phyloP scores from a whole-genome alignment of 2,113 vertebrate species.

The Eidolon helvum region DNA sequence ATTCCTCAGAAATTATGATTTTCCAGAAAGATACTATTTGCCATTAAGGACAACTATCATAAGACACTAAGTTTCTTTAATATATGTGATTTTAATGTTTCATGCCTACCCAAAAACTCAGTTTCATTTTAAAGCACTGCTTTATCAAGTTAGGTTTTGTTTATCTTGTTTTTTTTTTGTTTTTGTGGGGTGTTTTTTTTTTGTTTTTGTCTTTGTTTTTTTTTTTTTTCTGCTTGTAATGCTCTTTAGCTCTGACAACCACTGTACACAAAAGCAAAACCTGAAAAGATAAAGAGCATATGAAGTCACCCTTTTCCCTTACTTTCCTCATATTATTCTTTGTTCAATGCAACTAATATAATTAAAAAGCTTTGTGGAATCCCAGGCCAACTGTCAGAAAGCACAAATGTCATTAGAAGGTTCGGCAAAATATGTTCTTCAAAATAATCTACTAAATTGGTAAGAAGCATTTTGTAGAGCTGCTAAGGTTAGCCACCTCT shows the following conservation, averaged over 20 bases:
- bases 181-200: too few relatives aligned
- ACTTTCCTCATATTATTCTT: conserved; percentile 7
- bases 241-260: conserved; percentile 44
- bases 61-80: conserved; percentile 63
- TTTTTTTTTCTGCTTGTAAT: conserved; percentile 12
- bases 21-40: conserved; percentile 58
- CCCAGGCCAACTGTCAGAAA: conserved; percentile 1
- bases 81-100: conserved; percentile 58
- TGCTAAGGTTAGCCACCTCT: background rate
- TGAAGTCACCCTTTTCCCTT: background rate
- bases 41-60: conserved; percentile 9
- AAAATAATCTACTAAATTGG: background rate
- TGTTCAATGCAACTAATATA: conserved; percentile 16
- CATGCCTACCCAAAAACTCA: conserved; percentile 37
- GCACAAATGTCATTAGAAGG: background rate
- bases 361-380: background rate
- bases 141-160: conserved; percentile 64
- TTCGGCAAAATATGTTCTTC: background rate
- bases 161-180: conserved; percentile 28
- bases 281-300: conserved; percentile 28
- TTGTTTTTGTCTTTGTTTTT: too few relatives aligned
- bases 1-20: conserved; percentile 56
- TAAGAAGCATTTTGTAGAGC: background rate
- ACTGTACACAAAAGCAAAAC: background rate
- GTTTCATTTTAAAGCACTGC: conserved; percentile 63